Base-by-base conservation (phyloP, 2,888 invertebrate species). In the Phlogophora meticulosa region DNA sequence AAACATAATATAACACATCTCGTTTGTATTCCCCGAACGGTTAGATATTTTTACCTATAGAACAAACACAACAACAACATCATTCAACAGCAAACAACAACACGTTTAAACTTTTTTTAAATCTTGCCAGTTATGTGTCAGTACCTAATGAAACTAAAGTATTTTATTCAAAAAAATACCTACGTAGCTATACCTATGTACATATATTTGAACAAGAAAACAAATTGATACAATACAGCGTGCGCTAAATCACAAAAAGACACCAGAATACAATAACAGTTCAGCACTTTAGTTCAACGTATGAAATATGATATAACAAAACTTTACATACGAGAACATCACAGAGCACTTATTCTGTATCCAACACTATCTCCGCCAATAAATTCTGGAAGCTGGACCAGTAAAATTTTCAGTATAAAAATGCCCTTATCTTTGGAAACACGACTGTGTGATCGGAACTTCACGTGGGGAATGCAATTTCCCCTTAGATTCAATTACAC, bases 401-500 rank as follows among this genome's bases (percentile, higher is more conserved):
- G 58, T 76, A 71, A 73, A 80, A 67, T 51, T 57, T 72, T 73
- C 43, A 57, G 48, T 69, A 63, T 66, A 70, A 76, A 78, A 80
- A 63, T 71, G 64, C 71, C 58, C 72, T 60, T 73, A 72, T 73
- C 67, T 81, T 74, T 20, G 76, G 80, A 81, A 84, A 85, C 82
- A 84, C 76, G 82, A 81, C 48, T 13, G 51, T 57, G 24, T 7
- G 82, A 83, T 83, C 81, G 85, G 85, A 86, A 88, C 85, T 87
- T 86, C 82, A 87, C 87, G 86, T 86, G 85, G 72, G 87, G 88
- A 90, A 92, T 91, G 90, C 90, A 91, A 92, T 91, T 92, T 89
- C 90, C 90, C 81, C 85, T 84, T 78, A 78, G 82, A 90, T 92
- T 90, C 90, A 91, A 92, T 91, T 91, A 91, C 87, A 87, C 85